Conservation (phyloP, 2,113 vertebrate genomes). For the Hippocampus mohnikei region DNA sequence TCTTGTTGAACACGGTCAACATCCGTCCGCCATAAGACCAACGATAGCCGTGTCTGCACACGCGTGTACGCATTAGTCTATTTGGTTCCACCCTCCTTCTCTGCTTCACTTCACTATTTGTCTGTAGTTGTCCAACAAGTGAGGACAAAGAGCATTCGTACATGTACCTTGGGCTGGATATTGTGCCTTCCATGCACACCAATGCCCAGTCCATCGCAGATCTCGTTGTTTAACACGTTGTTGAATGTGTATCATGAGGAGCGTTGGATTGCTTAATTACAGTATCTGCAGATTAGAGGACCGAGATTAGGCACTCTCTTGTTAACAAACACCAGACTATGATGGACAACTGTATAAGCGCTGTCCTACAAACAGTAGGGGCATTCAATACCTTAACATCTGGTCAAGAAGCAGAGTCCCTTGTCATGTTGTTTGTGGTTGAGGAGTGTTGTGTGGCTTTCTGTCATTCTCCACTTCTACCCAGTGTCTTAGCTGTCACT, state of each 20-base stretch:
- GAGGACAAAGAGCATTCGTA: too few species aligned
- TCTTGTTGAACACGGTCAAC: constrained; percentile 53
- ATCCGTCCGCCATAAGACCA: constrained; percentile 67
- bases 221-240: constrained; percentile 18
- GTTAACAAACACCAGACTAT: constrained; percentile 14
- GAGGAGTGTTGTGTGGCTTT: constrained; percentile 52
- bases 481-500: constrained; percentile 53
- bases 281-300: neutral
- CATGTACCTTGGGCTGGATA: too few species aligned
- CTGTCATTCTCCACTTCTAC: constrained; percentile 50
- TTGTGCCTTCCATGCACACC: constrained; percentile 25
- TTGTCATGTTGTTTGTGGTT: constrained; percentile 67
- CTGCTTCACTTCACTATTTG: too few species aligned
- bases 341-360: constrained; percentile 28
- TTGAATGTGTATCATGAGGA: constrained; percentile 26
- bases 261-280: constrained; percentile 38
- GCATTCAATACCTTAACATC: constrained; percentile 68
- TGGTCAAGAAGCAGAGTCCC: constrained; percentile 66
- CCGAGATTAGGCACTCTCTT: neutral
- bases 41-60: constrained; percentile 45
- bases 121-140: too few species aligned
- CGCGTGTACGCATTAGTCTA: neutral
- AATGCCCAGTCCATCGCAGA: constrained; percentile 43
- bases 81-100: constrained; percentile 29
- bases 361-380: constrained; percentile 26